Base-by-base conservation (phyloP, 2,113 vertebrate genomes). In the Ia io region DNA sequence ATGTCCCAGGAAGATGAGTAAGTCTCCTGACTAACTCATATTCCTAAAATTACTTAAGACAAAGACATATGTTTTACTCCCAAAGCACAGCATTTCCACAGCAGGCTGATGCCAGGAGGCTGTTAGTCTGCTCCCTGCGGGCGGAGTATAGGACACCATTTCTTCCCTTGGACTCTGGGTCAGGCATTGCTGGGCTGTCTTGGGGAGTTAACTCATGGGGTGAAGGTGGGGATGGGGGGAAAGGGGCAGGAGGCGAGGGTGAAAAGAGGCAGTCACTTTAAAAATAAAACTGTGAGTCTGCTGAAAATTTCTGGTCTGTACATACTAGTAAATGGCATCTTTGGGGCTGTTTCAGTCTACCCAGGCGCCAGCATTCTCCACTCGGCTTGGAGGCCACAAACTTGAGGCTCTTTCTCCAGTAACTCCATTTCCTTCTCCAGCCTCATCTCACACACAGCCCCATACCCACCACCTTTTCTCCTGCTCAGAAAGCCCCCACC, bases 341-440 rank as follows among this genome's bases (percentile, higher is more conserved):
- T 3, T 13, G 63, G 32, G 30, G 53, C 28, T 37, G n/a, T 18
- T 28, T 11, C n/a, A 2, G 32, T 86, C 67, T 51, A 6, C 20
- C 6, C 22, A 2, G 22, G 49, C 0, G 0, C 37, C 23, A 2
- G 37, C 63, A 12, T 16, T 30, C 13, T 51, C 18, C 2, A 0
- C 25, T 63, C 0, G 1, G 30, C 35, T 32, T 22, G 9, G 30
- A 79, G 40, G n/a, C 53, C 40, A 2, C 25, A 30, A 0, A 6
- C 14, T 51, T 0, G 0, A 30, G 49, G 37, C 12, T 37, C n/a
- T 18, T 10, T 13, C 2, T 44, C 20, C 18, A 9, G 3, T 1
- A 1, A 3, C 14, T 7, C 23, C 0, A 0, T 49, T 25, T 40
- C 37, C 80, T 32, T 56, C 44, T 23, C 9, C 9, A 65, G 40